Conservation (phyloP, 1,140 invertebrate species). For the Scaptomyza graminum region DNA sequence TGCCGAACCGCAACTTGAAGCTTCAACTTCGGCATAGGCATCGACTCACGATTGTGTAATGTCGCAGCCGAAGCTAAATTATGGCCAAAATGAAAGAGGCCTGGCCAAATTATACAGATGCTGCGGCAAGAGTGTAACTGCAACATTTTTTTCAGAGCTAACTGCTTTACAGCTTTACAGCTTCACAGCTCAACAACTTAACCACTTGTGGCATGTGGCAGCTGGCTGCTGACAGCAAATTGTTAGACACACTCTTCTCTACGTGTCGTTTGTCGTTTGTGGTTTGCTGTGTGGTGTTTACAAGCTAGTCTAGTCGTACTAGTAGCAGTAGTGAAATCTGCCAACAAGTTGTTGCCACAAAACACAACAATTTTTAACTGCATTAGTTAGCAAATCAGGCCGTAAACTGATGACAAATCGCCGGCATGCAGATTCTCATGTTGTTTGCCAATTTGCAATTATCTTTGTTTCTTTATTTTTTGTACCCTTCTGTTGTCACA, state of each 20-base stretch:
- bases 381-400: conserved; percentile 34
- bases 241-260: neutral
- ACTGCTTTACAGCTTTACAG: conserved; percentile 2
- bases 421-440: conserved; percentile 24
- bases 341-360: conserved; percentile 28
- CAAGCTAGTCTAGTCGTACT: neutral
- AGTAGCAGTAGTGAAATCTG: conserved; percentile 25
- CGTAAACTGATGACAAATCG: conserved; percentile 48
- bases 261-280: neutral
- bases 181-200: conserved; percentile 5
- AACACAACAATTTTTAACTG: conserved; percentile 5
- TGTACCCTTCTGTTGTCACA: conserved; percentile 1
- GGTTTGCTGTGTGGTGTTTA: neutral
- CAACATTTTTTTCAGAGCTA: neutral
- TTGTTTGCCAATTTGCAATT: conserved; percentile 36
- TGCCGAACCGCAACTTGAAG: conserved; percentile 18
- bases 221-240: conserved; percentile 24
- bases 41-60: conserved; percentile 33
- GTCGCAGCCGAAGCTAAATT: conserved; percentile 29
- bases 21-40: neutral
- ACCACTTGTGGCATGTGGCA: conserved; percentile 34
- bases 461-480: conserved; percentile 13
- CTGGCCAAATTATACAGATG: conserved; percentile 42
- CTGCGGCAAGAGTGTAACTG: conserved; percentile 23
- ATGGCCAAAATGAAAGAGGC: conserved; percentile 17